These are phyloP conservation scores for Tortricodes alternella DNA, from an alignment of 2,888 invertebrate genomes.

Conservation along the genomic window DNA sequence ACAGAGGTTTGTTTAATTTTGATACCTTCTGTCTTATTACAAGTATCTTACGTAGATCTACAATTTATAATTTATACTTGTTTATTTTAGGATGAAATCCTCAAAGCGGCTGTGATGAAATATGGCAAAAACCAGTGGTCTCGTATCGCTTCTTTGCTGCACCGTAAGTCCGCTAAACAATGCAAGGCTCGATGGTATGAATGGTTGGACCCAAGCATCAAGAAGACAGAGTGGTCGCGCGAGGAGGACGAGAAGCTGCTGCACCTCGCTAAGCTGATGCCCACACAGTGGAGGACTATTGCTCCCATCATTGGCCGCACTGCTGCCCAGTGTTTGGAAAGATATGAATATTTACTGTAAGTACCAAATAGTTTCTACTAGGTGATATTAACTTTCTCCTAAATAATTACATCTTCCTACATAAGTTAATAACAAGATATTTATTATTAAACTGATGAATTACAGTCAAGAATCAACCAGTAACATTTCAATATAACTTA, in stretches of 20 bases:
- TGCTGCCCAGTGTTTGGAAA: slow-evolving; percentile 98
- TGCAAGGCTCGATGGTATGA: slow-evolving; percentile 99
- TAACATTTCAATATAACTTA: no score
- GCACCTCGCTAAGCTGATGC: slow-evolving; percentile 99
- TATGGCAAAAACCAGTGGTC: slow-evolving; percentile 99
- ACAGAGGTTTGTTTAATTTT: slow-evolving; percentile 91
- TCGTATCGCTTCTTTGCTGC: slow-evolving; percentile 98
- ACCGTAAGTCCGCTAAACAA: slow-evolving; percentile 99
- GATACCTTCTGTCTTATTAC: background rate
- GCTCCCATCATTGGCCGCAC: slow-evolving; percentile 99
- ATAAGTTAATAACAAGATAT: no score
- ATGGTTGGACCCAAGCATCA: slow-evolving; percentile 99
- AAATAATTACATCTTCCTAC: no score
- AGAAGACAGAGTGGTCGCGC: slow-evolving; percentile 99
- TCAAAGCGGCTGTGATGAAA: slow-evolving; percentile 99
- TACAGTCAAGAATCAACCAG: no score
- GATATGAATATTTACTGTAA: slow-evolving; percentile 97
- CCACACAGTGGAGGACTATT: slow-evolving; percentile 99
- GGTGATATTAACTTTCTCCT: no score
- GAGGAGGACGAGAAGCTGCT: slow-evolving; percentile 99
- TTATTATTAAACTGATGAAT: no score
- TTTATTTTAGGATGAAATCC: slow-evolving; percentile 96
- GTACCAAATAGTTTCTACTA: slow-evolving; percentile 52
- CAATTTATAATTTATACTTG: background rate
- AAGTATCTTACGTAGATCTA: background rate